Percentiles rank a stretch among this genome's conserved stretches.
Conservation (phyloP, 2,797 vertebrate genomes). For the Tapera naevia region DNA sequence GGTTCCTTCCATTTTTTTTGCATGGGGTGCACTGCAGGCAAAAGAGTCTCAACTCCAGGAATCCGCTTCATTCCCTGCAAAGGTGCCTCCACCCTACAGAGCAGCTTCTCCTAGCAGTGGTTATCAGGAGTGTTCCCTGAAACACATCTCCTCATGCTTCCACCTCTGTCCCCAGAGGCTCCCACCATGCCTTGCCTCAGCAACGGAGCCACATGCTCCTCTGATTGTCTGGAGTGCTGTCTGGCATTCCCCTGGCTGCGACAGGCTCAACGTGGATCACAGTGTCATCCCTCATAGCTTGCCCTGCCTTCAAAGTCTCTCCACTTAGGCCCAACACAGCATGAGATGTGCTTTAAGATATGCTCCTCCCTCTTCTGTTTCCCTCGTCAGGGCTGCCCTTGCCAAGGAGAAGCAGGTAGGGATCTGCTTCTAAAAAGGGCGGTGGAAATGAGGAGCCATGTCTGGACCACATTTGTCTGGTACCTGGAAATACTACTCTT, state of each 20-base stretch:
- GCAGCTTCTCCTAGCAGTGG: accelerated
- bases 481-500: not conserved
- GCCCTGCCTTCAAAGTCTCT: accelerated
- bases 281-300: not conserved
- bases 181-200: not conserved
- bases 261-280: accelerated
- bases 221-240: not conserved
- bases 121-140: too few species aligned
- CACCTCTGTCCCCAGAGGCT: accelerated
- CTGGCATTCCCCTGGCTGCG: not conserved
- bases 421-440: accelerated
- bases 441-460: not conserved
- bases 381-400: too few species aligned
- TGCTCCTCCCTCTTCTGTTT: not conserved
- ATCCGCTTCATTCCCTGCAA: accelerated
- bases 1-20: too few species aligned
- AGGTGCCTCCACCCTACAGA: too few species aligned
- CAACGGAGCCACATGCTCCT: not conserved
- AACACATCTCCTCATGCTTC: too few species aligned
- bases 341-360: not conserved
- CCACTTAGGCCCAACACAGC: accelerated
- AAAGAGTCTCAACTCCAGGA: not conserved
- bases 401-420: not conserved
- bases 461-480: accelerated
- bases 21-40: not conserved